phyloP scores from a whole-genome alignment of 2,797 vertebrate genomes.

The Rhadinocentrus ornatus region DNA sequence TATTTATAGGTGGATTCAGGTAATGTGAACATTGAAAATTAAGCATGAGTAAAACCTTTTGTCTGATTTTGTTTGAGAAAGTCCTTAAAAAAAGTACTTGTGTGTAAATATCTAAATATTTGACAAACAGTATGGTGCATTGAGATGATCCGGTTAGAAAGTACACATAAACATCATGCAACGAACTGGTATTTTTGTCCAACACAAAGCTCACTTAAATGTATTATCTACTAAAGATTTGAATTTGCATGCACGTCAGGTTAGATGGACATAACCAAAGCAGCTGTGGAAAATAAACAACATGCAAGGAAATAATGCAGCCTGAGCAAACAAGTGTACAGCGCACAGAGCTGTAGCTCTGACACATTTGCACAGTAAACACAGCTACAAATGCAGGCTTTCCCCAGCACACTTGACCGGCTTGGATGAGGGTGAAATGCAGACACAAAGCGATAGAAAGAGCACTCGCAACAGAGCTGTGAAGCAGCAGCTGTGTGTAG shows the following conservation, averaged over 20 bases:
- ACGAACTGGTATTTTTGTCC: neutral
- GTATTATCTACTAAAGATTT: neutral
- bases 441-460: conserved; percentile 36
- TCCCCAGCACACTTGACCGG: conserved; percentile 33
- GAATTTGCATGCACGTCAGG: neutral
- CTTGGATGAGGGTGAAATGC: conserved; percentile 8
- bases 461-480: conserved; percentile 33
- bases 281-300: neutral
- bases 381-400: conserved; percentile 37
- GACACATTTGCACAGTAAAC: conserved; percentile 36
- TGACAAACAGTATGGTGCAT: neutral
- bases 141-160: neutral
- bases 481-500: conserved; percentile 42
- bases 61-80: neutral
- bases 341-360: neutral
- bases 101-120: neutral
- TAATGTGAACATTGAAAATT: no score
- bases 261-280: neutral
- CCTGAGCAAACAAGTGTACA: neutral
- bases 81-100: neutral
- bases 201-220: neutral
- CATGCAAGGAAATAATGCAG: conserved; percentile 8
- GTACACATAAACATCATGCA: neutral
- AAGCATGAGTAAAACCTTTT: neutral
- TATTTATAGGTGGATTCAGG: neutral